These are phyloP conservation scores for Halcyon senegalensis DNA, from an alignment of 2,113 vertebrate species.

Conservation along the genomic window DNA sequence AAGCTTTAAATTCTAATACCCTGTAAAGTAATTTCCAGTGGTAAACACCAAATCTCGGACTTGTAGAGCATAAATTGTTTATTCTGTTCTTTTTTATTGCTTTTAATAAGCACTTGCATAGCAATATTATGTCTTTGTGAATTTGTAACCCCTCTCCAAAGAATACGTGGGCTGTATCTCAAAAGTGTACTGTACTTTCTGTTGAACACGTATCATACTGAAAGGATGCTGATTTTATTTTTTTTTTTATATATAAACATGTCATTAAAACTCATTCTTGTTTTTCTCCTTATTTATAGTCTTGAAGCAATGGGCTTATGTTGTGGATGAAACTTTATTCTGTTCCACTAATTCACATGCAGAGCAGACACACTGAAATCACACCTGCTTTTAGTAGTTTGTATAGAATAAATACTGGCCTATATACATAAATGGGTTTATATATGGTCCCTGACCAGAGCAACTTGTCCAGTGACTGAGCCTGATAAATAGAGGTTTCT, in stretches of 20 bases:
- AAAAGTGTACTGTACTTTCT: background rate
- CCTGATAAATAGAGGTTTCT: constrained; percentile 26
- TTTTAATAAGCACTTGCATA: constrained; percentile 4
- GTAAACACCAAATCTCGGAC: background rate
- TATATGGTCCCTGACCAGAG: background rate
- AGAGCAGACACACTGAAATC: background rate
- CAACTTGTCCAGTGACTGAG: background rate
- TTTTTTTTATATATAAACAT: background rate
- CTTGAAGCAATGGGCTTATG: background rate
- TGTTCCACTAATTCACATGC: background rate
- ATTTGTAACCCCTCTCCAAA: background rate
- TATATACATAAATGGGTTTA: background rate
- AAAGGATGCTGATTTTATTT: background rate
- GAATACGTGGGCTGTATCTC: background rate
- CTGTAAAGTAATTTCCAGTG: background rate
- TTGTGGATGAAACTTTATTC: background rate
- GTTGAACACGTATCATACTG: background rate
- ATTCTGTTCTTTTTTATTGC: background rate
- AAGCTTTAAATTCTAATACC: background rate
- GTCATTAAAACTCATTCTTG: background rate
- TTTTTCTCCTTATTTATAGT: background rate
- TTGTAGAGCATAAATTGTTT: background rate
- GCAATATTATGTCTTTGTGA: background rate
- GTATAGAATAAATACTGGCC: background rate
- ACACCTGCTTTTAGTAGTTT: constrained; percentile 20